Conservation (phyloP, 2,888 invertebrate species). For the Drosophila mulleri region DNA sequence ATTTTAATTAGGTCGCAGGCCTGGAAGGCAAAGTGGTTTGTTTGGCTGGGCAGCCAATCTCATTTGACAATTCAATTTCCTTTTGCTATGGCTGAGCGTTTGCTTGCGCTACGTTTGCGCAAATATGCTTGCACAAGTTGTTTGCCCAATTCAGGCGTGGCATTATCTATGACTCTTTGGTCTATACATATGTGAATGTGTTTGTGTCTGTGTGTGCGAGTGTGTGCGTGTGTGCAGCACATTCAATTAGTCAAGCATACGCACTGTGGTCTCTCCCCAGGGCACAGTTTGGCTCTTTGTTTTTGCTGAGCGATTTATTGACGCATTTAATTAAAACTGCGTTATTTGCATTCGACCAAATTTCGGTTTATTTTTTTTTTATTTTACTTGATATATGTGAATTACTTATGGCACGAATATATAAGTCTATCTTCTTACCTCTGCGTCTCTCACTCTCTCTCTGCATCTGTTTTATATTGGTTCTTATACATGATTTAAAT, state of each 20-base stretch:
- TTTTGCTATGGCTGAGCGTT: conserved; percentile 27
- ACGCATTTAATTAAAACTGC: conserved; percentile 69
- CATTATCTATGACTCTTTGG: conserved; percentile 51
- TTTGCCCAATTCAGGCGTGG: conserved; percentile 37
- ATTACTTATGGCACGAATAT: not conserved
- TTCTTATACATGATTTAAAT: not conserved
- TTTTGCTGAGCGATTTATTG: conserved; percentile 60
- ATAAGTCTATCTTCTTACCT: not conserved
- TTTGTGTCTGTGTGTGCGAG: conserved; percentile 1
- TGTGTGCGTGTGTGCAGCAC: conserved; percentile 7
- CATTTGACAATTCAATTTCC: conserved; percentile 70
- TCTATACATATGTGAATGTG: not conserved
- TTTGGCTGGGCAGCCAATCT: conserved; percentile 34
- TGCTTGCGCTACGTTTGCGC: conserved; percentile 27
- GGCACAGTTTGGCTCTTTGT: conserved; percentile 38
- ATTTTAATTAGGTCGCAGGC: conserved; percentile 68
- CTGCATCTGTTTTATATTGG: too few relatives aligned
- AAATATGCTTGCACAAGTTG: conserved; percentile 42
- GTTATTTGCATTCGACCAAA: conserved; percentile 54
- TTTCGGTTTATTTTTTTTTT: not conserved
- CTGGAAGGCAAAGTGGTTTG: conserved; percentile 24
- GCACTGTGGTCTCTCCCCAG: conserved; percentile 46
- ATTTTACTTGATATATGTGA: conserved; percentile 12
- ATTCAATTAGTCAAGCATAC: conserved; percentile 71
- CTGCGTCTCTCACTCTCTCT: not conserved